Evolutionary conservation across 2,797 vertebrate species (phyloP).

Genomic region (Siniperca undulata): DNA sequence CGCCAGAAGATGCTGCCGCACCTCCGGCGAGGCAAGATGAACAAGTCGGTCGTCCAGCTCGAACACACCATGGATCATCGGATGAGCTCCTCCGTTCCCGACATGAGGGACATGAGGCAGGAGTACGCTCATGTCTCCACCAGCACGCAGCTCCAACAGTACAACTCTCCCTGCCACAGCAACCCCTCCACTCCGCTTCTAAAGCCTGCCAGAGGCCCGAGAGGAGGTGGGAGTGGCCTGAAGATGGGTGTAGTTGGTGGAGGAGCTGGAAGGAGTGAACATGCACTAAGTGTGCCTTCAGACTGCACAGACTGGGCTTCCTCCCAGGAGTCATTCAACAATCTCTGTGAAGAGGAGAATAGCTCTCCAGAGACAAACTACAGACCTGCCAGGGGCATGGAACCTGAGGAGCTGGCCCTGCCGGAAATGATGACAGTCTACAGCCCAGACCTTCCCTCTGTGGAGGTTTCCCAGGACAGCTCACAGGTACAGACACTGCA

Average conservation of each 20-base stretch:
- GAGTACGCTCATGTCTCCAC: neutral
- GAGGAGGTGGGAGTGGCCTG: slow-evolving; percentile 50
- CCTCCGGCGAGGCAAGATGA: slow-evolving; percentile 62
- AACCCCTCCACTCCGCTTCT: slow-evolving; percentile 50
- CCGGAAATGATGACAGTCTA: slow-evolving; percentile 67
- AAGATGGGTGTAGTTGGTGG: slow-evolving; percentile 12
- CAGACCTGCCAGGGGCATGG: slow-evolving; percentile 53
- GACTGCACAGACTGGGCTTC: slow-evolving; percentile 63
- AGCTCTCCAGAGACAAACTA: slow-evolving; percentile 17
- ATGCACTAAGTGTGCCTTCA: slow-evolving; percentile 50
- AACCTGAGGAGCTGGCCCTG: slow-evolving; percentile 68
- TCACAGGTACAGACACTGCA: slow-evolving; percentile 63
- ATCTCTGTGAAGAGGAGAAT: slow-evolving; percentile 43
- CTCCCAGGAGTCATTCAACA: slow-evolving; percentile 65
- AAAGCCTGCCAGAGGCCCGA: neutral
- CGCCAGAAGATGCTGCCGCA: slow-evolving; percentile 75
- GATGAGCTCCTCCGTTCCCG: slow-evolving; percentile 75
- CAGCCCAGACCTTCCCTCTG: slow-evolving; percentile 33
- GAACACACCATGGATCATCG: slow-evolving; percentile 56
- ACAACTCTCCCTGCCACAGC: slow-evolving; percentile 51
- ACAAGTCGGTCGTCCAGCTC: slow-evolving; percentile 13
- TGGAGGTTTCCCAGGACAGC: slow-evolving; percentile 51
- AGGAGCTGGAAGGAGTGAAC: slow-evolving; percentile 39
- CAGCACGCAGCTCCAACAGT: neutral
- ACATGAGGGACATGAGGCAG: slow-evolving; percentile 66